Evolutionary conservation across 2,113 vertebrate species (phyloP).

Genomic region (Probosciger aterrimus): DNA sequence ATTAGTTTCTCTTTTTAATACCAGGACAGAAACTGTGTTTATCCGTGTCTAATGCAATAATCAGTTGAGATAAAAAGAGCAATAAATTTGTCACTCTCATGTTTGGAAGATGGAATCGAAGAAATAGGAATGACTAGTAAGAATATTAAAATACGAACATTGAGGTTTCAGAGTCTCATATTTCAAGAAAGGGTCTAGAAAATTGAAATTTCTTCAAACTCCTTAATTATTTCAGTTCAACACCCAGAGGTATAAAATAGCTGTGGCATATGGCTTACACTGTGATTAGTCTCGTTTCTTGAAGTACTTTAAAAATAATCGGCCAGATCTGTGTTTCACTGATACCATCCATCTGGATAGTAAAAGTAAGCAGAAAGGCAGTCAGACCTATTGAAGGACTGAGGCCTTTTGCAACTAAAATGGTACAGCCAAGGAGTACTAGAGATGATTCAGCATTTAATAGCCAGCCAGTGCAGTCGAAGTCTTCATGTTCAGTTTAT

Average conservation of each 20-base stretch:
- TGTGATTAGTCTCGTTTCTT: background rate
- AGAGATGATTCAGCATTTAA: background rate
- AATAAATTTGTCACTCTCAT: background rate
- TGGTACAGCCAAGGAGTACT: background rate
- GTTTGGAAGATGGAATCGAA: background rate
- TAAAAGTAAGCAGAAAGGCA: background rate
- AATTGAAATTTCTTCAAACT: background rate
- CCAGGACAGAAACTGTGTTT: background rate
- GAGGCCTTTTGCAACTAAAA: background rate
- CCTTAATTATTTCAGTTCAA: background rate
- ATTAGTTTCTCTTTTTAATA: background rate
- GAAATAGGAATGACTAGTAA: background rate
- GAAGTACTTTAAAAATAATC: slow-evolving; percentile 12
- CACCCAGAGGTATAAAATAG: background rate
- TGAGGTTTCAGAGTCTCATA: background rate
- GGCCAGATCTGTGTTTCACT: background rate
- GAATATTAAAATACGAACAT: background rate
- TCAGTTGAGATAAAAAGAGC: background rate
- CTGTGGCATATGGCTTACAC: background rate
- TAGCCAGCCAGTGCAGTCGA: background rate
- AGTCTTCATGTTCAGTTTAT: background rate
- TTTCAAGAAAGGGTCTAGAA: background rate
- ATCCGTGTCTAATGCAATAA: background rate
- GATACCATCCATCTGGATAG: background rate
- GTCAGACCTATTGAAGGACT: background rate